Base-by-base conservation (phyloP, 92 coral and sea anemone genomes). In the Zoanthus gigantus region DNA sequence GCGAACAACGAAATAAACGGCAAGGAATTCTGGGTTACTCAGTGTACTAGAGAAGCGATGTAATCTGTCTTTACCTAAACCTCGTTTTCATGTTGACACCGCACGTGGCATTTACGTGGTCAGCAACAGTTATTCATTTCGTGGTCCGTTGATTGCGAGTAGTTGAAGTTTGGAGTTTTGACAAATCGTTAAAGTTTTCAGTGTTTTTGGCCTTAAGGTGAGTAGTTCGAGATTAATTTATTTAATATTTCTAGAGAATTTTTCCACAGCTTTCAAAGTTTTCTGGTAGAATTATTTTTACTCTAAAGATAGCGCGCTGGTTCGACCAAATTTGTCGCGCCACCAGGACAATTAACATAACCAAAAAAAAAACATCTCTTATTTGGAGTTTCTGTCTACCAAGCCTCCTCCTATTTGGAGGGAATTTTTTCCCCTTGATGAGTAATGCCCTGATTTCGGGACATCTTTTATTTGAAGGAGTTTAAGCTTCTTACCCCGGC, bases 301-400 rank as follows among this genome's bases (percentile, higher is more conserved):
- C 80, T 63, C 63, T 47, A n/a, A 6, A 76, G 80, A 76, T 76
- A 76, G 80, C 65, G 50, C 63, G 45, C 48, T 76, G 80, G 48
- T 76, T 76, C 80, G 16, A 76, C 44, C 80, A 48, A 76, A 48
- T 76, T 76, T 44, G 61, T 76, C 45, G 63, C 63, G 45, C 50
- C 80, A 76, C 80, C 65, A 76, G 80, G 80, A 72, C 80, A 63
- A 76, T 76, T 63, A 76, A 76, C 80, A 50, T 76, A 37, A 61
- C 80, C 80, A 23, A 23, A 23, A 23, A 23, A 23, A 23, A 23
- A 23, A 23, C 23, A 23, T 23, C 79, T 74, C 60, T 74, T 47
- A 74, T 46, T 74, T 74, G 79, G 79, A 74, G 60, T 47, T 45
- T 74, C 79, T 74, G 79, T 74, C 57, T 74, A 74, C 61, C 45